phyloP scores from a whole-genome alignment of 23 tunicate genomes.

The Ascidia mentula region DNA sequence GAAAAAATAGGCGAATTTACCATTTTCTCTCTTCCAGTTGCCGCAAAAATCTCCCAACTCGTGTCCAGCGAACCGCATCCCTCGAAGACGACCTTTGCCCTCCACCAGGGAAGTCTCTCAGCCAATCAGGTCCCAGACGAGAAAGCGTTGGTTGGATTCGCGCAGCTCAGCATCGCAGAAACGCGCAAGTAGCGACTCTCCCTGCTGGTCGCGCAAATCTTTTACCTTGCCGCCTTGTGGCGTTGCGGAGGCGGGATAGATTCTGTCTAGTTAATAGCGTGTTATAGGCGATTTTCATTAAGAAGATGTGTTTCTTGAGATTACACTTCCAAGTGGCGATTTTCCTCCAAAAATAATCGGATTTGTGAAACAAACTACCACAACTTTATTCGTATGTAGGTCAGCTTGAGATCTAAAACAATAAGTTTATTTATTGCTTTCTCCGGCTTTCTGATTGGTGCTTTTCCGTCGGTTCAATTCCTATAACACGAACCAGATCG shows the following conservation, averaged over 20 bases:
- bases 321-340: no score
- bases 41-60: slow-evolving; percentile 76
- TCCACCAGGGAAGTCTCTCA: slow-evolving; percentile 49
- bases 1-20: background rate
- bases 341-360: no score
- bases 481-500: no score
- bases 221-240: background rate
- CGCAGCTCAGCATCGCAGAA: slow-evolving; percentile 71
- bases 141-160: slow-evolving; percentile 67
- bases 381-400: no score
- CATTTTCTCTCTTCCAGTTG: slow-evolving; percentile 47
- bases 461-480: no score
- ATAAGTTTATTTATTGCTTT: no score
- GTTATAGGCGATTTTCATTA: no score
- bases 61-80: slow-evolving; percentile 22
- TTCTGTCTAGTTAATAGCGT: no score
- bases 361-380: no score
- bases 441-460: no score
- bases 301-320: no score
- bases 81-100: slow-evolving; percentile 37
- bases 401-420: no score
- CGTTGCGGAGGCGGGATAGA: background rate
- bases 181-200: slow-evolving; percentile 7
- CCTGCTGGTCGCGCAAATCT: background rate
- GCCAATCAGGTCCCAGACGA: slow-evolving; percentile 77